Percentiles rank a stretch among this genome's conserved stretches.
phyloP scores from a whole-genome alignment of 2,888 invertebrate genomes.

The Caenorhabditis sp. region DNA sequence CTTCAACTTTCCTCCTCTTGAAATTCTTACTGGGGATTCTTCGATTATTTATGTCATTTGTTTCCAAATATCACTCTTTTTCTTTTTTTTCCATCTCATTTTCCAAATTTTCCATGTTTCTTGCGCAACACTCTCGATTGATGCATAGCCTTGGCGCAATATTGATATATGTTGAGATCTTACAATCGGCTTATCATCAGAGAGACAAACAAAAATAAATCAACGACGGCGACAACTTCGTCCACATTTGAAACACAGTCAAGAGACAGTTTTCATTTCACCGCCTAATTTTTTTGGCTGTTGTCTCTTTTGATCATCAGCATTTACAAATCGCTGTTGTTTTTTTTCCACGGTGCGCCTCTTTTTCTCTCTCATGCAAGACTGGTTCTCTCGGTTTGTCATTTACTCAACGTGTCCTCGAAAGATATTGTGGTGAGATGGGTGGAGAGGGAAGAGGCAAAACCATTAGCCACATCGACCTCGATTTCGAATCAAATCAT shows the following conservation, averaged over 20 bases:
- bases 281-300: constrained; percentile 1
- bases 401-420: constrained; percentile 62
- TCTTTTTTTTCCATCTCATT: not conserved
- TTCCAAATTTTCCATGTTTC: not conserved
- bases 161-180: constrained; percentile 29
- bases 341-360: constrained; percentile 31
- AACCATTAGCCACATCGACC: constrained; percentile 46
- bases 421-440: constrained; percentile 29
- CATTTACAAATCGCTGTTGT: constrained; percentile 49
- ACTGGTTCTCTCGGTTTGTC: constrained; percentile 63
- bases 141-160: constrained; percentile 22
- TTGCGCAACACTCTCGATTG: constrained; percentile 5
- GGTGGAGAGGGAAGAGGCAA: constrained; percentile 20
- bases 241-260: constrained; percentile 5
- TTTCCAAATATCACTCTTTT: too few species aligned
- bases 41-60: too few species aligned
- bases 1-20: too few species aligned
- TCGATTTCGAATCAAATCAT: constrained; percentile 35
- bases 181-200: constrained; percentile 43
- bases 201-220: constrained; percentile 40
- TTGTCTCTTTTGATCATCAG: constrained; percentile 35
- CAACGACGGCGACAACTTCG: constrained; percentile 25
- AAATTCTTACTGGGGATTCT: too few species aligned
- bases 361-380: constrained; percentile 10
- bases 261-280: constrained; percentile 33